Evolutionary conservation across 2,888 invertebrate species (phyloP).

Genomic region (Drosophila macrothrix): DNA sequence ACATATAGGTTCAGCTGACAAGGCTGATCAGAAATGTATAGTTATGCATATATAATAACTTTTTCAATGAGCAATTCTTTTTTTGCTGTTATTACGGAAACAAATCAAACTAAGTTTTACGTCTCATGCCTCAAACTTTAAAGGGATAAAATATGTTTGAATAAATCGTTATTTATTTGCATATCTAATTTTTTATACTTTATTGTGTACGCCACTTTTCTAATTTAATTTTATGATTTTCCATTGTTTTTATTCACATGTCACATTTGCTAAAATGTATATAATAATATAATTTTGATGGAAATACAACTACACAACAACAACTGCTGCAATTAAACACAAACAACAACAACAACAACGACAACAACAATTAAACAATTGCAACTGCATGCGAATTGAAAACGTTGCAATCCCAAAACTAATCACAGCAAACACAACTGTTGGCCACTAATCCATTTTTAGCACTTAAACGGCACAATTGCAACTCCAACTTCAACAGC

Average conservation of each 20-base stretch:
- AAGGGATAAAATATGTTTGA: background rate
- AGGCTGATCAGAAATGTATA: background rate
- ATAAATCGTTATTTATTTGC: background rate
- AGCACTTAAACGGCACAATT: slow-evolving; percentile 77
- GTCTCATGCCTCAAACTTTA: no score
- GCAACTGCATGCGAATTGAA: slow-evolving; percentile 37
- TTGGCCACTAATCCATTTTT: slow-evolving; percentile 84
- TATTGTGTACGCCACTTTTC: slow-evolving; percentile 7
- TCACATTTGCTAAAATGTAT: slow-evolving; percentile 40
- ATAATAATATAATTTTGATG: slow-evolving; percentile 29
- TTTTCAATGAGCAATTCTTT: background rate
- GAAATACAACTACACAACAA: slow-evolving; percentile 17
- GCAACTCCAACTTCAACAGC: slow-evolving; percentile 36
- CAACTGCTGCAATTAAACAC: slow-evolving; percentile 13
- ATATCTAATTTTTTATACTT: slow-evolving; percentile 4
- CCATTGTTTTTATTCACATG: slow-evolving; percentile 62
- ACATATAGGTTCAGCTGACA: background rate
- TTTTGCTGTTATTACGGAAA: background rate
- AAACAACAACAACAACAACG: slow-evolving; percentile 23
- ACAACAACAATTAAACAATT: slow-evolving; percentile 52
- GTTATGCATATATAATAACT: background rate
- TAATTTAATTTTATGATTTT: slow-evolving; percentile 38
- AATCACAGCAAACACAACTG: slow-evolving; percentile 75
- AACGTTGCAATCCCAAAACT: slow-evolving; percentile 55
- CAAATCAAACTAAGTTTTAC: background rate